These are phyloP conservation scores for Lethenteron reissneri DNA, from an alignment of 2,113 vertebrate genomes.

Conservation along the genomic window DNA sequence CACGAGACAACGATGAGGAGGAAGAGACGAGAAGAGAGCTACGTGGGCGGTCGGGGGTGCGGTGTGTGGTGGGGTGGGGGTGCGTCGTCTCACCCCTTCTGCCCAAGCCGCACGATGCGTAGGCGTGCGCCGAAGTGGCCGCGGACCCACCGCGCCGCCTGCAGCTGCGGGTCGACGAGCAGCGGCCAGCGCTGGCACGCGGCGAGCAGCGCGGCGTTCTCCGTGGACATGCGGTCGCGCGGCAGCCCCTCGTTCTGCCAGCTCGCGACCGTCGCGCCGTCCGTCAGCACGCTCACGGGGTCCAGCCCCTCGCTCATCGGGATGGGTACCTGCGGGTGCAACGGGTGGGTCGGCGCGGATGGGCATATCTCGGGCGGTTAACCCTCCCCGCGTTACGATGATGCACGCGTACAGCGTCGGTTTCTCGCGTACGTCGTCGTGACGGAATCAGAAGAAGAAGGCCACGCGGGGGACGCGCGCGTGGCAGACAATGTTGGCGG, in stretches of 20 bases:
- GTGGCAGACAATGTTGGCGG: too few relatives aligned
- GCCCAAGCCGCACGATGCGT: slow-evolving; percentile 31
- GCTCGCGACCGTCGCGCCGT: slow-evolving; percentile 39
- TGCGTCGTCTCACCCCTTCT: slow-evolving; percentile 37
- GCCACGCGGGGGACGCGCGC: too few relatives aligned
- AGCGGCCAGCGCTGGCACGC: slow-evolving; percentile 78
- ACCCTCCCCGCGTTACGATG: too few relatives aligned
- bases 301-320: slow-evolving; percentile 36
- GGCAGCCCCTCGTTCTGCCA: slow-evolving; percentile 83
- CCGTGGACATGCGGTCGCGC: slow-evolving; percentile 48
- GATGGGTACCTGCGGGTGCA: slow-evolving; percentile 37
- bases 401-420: too few relatives aligned
- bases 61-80: too few relatives aligned
- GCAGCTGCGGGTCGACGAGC: slow-evolving; percentile 77
- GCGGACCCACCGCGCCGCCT: slow-evolving; percentile 74
- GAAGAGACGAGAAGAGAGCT: too few relatives aligned
- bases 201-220: slow-evolving; percentile 59
- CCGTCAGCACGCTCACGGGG: slow-evolving; percentile 45
- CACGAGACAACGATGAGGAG: too few relatives aligned
- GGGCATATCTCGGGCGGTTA: too few relatives aligned
- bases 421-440: too few relatives aligned
- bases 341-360: too few relatives aligned
- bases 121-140: slow-evolving; percentile 35
- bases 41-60: too few relatives aligned
- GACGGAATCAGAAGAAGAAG: too few relatives aligned